Conservation (phyloP, 2,888 invertebrate genomes). For the Ypsolopha scabrella region DNA sequence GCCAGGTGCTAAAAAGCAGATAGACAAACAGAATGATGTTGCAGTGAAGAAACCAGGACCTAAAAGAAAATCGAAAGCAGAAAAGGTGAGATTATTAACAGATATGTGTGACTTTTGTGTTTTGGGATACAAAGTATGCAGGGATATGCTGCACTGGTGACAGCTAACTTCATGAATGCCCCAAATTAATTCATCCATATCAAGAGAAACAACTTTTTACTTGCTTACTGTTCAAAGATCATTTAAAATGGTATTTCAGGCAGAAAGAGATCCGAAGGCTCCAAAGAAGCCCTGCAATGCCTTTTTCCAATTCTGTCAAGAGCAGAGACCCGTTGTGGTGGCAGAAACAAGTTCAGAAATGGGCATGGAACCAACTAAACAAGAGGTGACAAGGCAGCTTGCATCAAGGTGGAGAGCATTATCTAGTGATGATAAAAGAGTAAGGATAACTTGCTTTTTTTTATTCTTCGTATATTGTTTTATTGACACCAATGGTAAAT, state of each 20-base stretch:
- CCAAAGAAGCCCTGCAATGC: conserved; percentile 85
- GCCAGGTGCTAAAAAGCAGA: conserved; percentile 30
- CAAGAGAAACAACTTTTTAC: too few species aligned
- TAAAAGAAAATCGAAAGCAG: conserved; percentile 73
- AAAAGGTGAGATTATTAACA: conserved; percentile 45
- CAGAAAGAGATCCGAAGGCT: conserved; percentile 77
- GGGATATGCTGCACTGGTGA: too few species aligned
- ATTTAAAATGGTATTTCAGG: conserved; percentile 26
- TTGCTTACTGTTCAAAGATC: too few species aligned
- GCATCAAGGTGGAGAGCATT: conserved; percentile 81
- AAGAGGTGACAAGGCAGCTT: conserved; percentile 80
- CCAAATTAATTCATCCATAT: too few species aligned
- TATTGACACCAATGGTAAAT: not conserved
- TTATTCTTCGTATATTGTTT: not conserved
- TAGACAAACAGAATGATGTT: conserved; percentile 39
- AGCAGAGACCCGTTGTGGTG: conserved; percentile 79
- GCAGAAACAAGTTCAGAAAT: conserved; percentile 73
- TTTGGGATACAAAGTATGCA: too few species aligned
- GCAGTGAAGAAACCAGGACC: conserved; percentile 49
- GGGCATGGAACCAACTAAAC: conserved; percentile 78
- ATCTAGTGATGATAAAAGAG: conserved; percentile 77
- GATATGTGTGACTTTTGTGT: not conserved
- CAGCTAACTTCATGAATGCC: too few species aligned
- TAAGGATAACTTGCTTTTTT: conserved; percentile 24
- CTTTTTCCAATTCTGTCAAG: conserved; percentile 85